Evolutionary conservation across 1,140 invertebrate genomes (phyloP), one percentile per base, ranked within the genome.

Genomic region (Gryon sp.): DNA sequence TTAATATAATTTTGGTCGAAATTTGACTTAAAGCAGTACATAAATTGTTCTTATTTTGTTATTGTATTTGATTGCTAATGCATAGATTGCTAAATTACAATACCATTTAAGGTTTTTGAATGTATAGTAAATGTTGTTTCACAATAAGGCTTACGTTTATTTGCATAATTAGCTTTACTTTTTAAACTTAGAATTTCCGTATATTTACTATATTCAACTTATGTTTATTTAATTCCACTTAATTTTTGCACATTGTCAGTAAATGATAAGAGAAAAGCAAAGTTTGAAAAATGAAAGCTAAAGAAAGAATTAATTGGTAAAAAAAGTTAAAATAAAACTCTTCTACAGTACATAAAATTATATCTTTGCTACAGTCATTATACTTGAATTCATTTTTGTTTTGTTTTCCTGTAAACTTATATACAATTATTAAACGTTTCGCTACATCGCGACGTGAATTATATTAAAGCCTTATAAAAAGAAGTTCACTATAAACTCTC

Each of bases 401-500:
- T 6, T 50, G 22, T 19, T 41, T 40, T 68, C 53, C 41, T 73
- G 26, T 50, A 48, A 69, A 78, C 66, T 73, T 78, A 78, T 78
- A 60, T 78, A 78, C 68, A 78, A 73, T 73, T 48, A 48, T 72
- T 59, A 65, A 34, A 8, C 14, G 50, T 24, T 19, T 40, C 50
- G n/a, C n/a, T n/a, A n/a, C 28, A 12, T 59, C 28, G 48, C 24
- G 32, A 52, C 41, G 12, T 53, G 20, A 41, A 45, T 72, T 62
- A 68, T 57, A 73, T 55, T 55, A 70, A 76, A 70, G 60, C n/a
- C 48, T 65, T 62, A 76, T 41, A 32, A 59, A 65, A 73, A 48
- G 26, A 66, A 52, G 38, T 34, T 55, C 57, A 72, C 52, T 4
- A 63, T 69, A 26, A 70, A n/a, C n/a, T n/a, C n/a, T n/a, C 66